Percentiles rank a stretch among this genome's conserved stretches.
These are phyloP conservation scores for Zeugodacus cucurbitae DNA, from an alignment of 1,140 invertebrate species.

Conservation along the genomic window DNA sequence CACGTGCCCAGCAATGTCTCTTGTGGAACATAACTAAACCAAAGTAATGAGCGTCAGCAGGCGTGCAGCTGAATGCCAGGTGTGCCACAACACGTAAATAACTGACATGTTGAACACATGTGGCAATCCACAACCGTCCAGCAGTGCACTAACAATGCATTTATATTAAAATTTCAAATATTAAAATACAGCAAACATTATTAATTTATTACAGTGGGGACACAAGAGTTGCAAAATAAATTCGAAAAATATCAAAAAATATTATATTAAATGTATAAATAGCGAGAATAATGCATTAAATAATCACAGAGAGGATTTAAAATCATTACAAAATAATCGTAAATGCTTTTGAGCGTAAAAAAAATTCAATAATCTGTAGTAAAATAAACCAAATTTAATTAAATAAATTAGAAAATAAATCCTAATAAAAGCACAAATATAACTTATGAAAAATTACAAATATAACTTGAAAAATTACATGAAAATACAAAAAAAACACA, in stretches of 20 bases:
- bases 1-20: not conserved
- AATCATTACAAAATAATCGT: not conserved
- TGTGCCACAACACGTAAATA: not conserved
- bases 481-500: not conserved
- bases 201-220: too few species aligned
- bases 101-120: not conserved
- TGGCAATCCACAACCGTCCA: not conserved
- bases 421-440: not conserved
- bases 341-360: not conserved
- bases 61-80: not conserved
- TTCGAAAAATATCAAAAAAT: not conserved
- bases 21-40: not conserved
- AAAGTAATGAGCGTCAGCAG: not conserved
- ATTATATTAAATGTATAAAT: not conserved
- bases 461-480: not conserved
- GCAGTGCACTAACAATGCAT: constrained; percentile 1
- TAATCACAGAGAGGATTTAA: not conserved
- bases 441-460: not conserved
- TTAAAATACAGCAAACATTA: not conserved
- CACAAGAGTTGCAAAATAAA: too few species aligned
- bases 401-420: not conserved
- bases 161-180: not conserved
- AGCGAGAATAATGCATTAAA: not conserved
- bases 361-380: not conserved
- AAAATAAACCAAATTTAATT: not conserved